A percentile compares a stretch with the other conserved stretches of the same genome.
Evolutionary conservation across 2,888 invertebrate species (phyloP).

Genomic region (Torymus auratus): DNA sequence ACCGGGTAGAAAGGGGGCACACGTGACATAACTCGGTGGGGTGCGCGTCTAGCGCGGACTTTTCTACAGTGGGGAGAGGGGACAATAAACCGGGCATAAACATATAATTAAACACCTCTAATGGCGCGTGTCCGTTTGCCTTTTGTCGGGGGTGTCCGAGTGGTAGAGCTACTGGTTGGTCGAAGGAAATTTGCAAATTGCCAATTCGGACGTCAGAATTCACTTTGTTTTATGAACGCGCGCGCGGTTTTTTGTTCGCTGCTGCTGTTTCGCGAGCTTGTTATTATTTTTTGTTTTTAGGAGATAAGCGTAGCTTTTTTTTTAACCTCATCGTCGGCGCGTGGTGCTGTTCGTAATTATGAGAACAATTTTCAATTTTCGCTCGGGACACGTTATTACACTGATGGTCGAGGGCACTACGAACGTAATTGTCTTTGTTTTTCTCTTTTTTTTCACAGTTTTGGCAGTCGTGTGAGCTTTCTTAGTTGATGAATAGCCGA

Average conservation of each 20-base stretch:
- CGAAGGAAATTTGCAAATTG: conserved; percentile 43
- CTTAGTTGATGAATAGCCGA: no score
- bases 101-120: conserved; percentile 67
- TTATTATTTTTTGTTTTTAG: no score
- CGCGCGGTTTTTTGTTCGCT: background rate
- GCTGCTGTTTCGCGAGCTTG: no score
- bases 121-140: conserved; percentile 56
- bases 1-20: no score
- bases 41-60: background rate
- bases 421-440: no score
- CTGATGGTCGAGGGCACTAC: no score
- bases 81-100: conserved; percentile 64
- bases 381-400: background rate
- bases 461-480: no score
- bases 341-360: conserved; percentile 8
- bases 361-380: conserved; percentile 38
- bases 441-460: no score
- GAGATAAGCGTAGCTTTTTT: background rate
- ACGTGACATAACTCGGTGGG: no score
- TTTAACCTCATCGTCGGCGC: background rate
- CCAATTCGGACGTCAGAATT: conserved; percentile 25
- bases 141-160: background rate
- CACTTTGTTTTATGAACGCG: no score
- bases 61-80: conserved; percentile 24
- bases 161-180: background rate